phyloP scores from a whole-genome alignment of 1,140 invertebrate species.

The Parapsyche elsis region DNA sequence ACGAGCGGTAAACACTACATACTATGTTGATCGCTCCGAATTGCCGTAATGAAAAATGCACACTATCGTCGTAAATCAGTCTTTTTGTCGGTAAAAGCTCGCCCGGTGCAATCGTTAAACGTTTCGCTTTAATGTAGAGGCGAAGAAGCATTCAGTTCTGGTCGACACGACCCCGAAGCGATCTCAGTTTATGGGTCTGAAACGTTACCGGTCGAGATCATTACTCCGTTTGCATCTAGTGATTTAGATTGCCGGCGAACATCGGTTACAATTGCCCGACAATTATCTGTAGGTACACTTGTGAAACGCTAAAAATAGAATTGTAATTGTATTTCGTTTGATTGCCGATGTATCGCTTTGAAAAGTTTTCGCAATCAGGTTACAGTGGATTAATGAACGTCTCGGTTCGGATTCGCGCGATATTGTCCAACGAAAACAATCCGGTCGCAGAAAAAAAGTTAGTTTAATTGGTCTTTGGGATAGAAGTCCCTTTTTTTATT shows the following conservation, averaged over 20 bases:
- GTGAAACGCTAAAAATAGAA: neutral
- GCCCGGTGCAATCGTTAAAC: slow-evolving; percentile 12
- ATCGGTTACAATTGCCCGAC: neutral
- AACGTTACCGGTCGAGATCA: slow-evolving; percentile 7
- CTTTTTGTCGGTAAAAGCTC: slow-evolving; percentile 7
- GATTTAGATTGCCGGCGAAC: neutral
- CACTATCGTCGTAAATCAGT: neutral
- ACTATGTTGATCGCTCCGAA: too few relatives aligned
- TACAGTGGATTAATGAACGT: neutral
- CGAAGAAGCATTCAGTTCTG: too few relatives aligned
- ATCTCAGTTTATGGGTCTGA: slow-evolving; percentile 20
- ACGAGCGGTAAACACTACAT: too few relatives aligned
- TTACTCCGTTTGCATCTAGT: neutral
- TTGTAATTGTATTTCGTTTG: neutral
- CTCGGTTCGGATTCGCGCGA: neutral
- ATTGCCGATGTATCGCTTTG: neutral
- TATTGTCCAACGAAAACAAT: slow-evolving; percentile 22
- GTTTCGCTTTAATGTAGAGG: neutral
- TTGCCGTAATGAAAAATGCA: too few relatives aligned
- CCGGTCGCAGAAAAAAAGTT: slow-evolving; percentile 17
- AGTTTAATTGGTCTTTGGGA: neutral
- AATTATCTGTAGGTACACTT: neutral
- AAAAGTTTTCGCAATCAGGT: slow-evolving; percentile 9
- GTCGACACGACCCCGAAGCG: neutral
- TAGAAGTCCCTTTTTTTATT: neutral